phyloP scores from a whole-genome alignment of 2,797 vertebrate genomes.

The Sciurus carolinensis region DNA sequence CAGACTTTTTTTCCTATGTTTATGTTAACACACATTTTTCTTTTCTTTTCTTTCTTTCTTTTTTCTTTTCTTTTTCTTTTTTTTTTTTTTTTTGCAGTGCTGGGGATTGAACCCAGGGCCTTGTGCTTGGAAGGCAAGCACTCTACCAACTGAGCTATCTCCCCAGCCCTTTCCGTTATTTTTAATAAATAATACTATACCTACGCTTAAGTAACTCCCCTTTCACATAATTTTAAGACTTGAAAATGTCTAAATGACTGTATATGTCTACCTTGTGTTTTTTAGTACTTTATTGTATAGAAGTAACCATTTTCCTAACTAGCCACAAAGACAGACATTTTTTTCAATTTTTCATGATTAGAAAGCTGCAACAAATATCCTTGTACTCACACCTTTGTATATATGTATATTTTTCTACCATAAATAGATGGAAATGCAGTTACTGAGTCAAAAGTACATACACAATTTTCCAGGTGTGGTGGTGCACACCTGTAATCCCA shows the following conservation, averaged over 20 bases:
- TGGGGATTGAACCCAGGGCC: too few species aligned
- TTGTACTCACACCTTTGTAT: constrained; percentile 1
- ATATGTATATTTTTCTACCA: constrained; percentile 32
- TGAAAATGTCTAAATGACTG: constrained; percentile 36
- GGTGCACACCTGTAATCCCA: too few species aligned
- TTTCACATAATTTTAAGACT: constrained; percentile 38
- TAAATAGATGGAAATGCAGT: constrained; percentile 52
- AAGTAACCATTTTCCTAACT: constrained; percentile 39
- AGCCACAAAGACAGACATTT: neutral
- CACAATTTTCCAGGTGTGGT: neutral
- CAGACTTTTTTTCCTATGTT: constrained; percentile 14
- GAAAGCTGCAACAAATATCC: constrained; percentile 42
- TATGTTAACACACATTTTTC: neutral
- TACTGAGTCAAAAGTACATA: constrained; percentile 52
- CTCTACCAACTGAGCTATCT: too few species aligned
- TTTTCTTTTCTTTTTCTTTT: too few species aligned
- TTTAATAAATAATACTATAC: neutral
- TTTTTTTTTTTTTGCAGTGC: too few species aligned
- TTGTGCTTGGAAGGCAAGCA: too few species aligned
- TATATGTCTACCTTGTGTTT: neutral
- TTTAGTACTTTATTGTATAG: neutral
- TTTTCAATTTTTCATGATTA: constrained; percentile 47
- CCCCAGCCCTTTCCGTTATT: neutral
- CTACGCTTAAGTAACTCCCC: neutral
- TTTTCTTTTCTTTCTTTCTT: too few species aligned